Base-by-base conservation (phyloP, 1,140 invertebrate species). In the Aphelenchoides avenae region DNA sequence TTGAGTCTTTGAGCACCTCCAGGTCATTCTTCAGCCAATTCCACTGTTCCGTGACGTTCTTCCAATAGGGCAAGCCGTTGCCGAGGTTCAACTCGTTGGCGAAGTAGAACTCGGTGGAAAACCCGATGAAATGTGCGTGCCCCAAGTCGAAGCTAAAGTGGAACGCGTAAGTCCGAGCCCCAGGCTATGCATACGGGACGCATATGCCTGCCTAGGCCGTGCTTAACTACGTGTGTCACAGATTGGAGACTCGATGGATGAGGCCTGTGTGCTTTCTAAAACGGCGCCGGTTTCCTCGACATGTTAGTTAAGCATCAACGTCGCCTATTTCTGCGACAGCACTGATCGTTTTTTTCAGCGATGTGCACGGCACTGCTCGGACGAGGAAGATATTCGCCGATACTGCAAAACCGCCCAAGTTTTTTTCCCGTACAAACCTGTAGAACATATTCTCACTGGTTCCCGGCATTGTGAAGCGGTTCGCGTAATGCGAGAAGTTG, bases 101-200 rank as follows among this genome's bases (percentile, higher is more conserved):
- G 78, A 91, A 97, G 77, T 95, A 96, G 57, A 86, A 86, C 81
- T 97, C 93, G 0, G 92, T 94, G 51, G 88, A 89, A 51, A 96
- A 84, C 13, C 85, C 86, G 39, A 93, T 84, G 61, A 92, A 87
- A 79, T 95, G 91, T 5, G 88, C 84, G 4, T 89, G 89, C 1
- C 92, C 92, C 57, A 95, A 78, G 75, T 95, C 84, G 31, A 58
- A 58, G 27, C 55, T 61, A 56, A 54, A 58, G 5, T 5, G 20
- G 3, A 39, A 39, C 15, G 37, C 22, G 15, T 18, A 15, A 2
- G n/a, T n/a, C n/a, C n/a, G n/a, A n/a, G n/a, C n/a, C n/a, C n/a
- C n/a, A n/a, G n/a, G n/a, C n/a, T n/a, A n/a, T n/a, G n/a, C n/a
- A n/a, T n/a, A n/a, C n/a, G n/a, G n/a, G n/a, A n/a, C n/a, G n/a